phyloP scores from a whole-genome alignment of 2,797 vertebrate genomes.

The Peromyscus aztecus region DNA sequence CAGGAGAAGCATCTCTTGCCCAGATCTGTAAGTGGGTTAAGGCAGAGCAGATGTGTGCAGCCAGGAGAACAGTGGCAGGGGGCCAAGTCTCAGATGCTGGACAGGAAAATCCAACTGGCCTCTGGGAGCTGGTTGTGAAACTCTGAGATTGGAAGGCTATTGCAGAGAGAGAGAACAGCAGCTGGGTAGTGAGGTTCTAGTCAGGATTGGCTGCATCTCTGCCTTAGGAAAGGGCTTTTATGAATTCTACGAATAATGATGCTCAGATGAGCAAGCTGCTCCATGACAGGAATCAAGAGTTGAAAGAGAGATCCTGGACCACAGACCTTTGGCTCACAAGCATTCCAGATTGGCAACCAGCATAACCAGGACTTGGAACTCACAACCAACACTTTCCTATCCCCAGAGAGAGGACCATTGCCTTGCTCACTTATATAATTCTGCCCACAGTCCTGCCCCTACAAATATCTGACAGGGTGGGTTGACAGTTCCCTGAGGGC shows the following conservation, averaged over 20 bases:
- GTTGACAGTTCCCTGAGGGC: constrained; percentile 3
- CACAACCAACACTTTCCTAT: neutral
- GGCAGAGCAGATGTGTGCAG: constrained; percentile 65
- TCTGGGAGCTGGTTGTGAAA: constrained; percentile 64
- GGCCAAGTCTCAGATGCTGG: constrained; percentile 12
- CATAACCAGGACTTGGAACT: neutral
- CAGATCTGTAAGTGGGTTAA: constrained; percentile 71
- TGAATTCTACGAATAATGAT: constrained; percentile 31
- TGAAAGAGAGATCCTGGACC: neutral
- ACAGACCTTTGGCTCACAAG: neutral
- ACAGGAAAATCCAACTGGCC: constrained; percentile 54
- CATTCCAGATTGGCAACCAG: neutral
- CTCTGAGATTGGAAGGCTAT: neutral
- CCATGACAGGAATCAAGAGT: neutral
- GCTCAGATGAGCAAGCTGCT: neutral
- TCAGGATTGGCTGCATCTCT: neutral
- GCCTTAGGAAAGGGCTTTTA: constrained; percentile 32
- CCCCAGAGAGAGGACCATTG: constrained; percentile 41
- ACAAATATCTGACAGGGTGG: constrained; percentile 56
- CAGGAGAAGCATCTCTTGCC: constrained; percentile 32
- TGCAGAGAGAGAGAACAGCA: neutral
- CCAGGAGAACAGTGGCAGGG: neutral
- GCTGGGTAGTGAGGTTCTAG: neutral
- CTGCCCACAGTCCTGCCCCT: constrained; percentile 45
- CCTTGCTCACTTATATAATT: constrained; percentile 54